Evolutionary conservation across 2,113 vertebrate species (phyloP).

Genomic region (Tragelaphus strepsiceros): DNA sequence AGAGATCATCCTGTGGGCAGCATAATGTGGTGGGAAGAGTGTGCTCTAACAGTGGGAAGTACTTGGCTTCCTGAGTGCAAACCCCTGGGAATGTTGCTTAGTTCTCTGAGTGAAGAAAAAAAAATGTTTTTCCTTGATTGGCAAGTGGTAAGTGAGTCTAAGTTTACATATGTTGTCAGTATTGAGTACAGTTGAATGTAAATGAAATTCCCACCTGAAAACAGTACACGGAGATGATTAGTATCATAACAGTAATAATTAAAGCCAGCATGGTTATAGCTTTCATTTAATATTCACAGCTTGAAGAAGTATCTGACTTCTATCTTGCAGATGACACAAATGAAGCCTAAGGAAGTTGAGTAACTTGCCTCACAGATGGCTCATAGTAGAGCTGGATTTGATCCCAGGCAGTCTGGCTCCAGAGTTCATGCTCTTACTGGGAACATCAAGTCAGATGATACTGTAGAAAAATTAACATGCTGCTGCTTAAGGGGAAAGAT

Average conservation of each 20-base stretch:
- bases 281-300: not conserved
- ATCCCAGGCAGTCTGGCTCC: not conserved
- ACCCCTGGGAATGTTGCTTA: not conserved
- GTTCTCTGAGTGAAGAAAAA: not conserved
- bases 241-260: not conserved
- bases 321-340: not conserved
- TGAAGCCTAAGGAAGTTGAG: not conserved
- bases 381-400: not conserved
- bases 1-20: rapidly evolving
- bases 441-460: not conserved
- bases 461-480: not conserved
- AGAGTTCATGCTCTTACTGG: not conserved
- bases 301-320: not conserved
- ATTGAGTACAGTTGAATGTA: not conserved
- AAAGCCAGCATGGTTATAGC: not conserved
- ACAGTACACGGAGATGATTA: not conserved
- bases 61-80: not conserved
- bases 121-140: not conserved
- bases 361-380: not conserved
- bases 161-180: not conserved
- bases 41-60: not conserved
- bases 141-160: not conserved
- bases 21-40: not conserved
- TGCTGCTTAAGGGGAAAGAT: not conserved
- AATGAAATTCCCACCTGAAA: not conserved